Evolutionary conservation across 1,140 invertebrate species (phyloP).

Genomic region (Scylla paramamosain): DNA sequence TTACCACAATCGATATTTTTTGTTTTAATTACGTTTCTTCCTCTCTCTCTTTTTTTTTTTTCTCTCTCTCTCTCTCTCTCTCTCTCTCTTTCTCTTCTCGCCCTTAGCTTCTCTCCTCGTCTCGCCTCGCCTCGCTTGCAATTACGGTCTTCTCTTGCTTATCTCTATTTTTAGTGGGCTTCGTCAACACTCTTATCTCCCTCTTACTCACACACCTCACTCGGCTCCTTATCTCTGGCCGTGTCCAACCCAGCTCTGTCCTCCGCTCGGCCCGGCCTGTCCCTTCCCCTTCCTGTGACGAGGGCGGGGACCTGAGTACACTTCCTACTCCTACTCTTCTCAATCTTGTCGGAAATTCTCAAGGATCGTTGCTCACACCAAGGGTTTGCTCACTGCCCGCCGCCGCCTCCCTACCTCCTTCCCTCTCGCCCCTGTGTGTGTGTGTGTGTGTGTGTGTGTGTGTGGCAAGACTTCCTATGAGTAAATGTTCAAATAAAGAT

Average conservation of each 20-base stretch:
- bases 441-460: no score
- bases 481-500: no score
- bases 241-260: neutral
- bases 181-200: constrained; percentile 7
- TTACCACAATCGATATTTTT: no score
- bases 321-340: neutral
- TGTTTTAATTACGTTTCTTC: neutral
- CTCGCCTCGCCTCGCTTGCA: neutral
- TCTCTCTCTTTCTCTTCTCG: neutral
- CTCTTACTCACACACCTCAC: neutral
- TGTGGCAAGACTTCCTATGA: no score
- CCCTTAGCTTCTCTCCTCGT: neutral
- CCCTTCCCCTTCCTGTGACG: neutral
- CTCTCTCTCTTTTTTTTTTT: neutral
- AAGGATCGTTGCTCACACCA: neutral
- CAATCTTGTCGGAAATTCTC: neutral
- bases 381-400: neutral
- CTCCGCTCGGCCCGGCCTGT: neutral
- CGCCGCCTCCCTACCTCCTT: neutral
- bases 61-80: neutral
- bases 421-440: no score
- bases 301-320: neutral
- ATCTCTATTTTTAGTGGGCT: neutral
- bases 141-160: neutral
- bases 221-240: neutral